Evolutionary conservation across 2,888 invertebrate species (phyloP), one percentile per base, ranked within the genome.

Genomic region (Taenaris catops): DNA sequence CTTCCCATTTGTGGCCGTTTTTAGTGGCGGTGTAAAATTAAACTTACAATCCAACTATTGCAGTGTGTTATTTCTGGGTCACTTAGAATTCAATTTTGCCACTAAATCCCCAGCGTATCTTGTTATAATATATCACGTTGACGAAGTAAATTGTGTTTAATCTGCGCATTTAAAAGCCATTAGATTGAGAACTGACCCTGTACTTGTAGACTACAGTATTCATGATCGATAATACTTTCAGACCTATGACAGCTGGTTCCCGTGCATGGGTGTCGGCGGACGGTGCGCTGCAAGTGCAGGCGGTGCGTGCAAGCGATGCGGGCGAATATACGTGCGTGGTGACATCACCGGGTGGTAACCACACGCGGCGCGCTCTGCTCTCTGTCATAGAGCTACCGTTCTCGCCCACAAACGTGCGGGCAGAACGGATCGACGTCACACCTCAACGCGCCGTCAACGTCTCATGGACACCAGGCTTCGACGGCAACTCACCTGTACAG

Each of bases 391-490:
- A 99, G 75, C 87, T 98, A 49, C 99, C 99, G 0, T 96, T 95
- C 63, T 93, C 97, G 11, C 99, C 99, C 0, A 93, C 93, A 25
- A 95, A 95, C 62, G 95, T 96, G 0, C 90, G 91, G 49, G 98
- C 97, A 0, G 79, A 78, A 37, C 84, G 93, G 47, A 63, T 93
- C 1, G 92, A 93, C 29, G 86, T 89, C 2, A 88, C 90, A 6
- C 88, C 90, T 1, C 91, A 91, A 41, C 90, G 91, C 63, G 94
- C 95, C 12, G 95, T 98, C 45, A 96, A 97, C 62, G 92, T 99
- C 1, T 93, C 93, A 8, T 99, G 99, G 98, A 94, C 94, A 5
- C 94, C 96, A 0, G 97, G 97, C 12, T 99, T 98, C 73, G 96
- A 99, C 80, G 99, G 99, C 34, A 98, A 99, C 73, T 97, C 97